Conservation (phyloP, 2,888 invertebrate species). For the Acanthopleura granulata region DNA sequence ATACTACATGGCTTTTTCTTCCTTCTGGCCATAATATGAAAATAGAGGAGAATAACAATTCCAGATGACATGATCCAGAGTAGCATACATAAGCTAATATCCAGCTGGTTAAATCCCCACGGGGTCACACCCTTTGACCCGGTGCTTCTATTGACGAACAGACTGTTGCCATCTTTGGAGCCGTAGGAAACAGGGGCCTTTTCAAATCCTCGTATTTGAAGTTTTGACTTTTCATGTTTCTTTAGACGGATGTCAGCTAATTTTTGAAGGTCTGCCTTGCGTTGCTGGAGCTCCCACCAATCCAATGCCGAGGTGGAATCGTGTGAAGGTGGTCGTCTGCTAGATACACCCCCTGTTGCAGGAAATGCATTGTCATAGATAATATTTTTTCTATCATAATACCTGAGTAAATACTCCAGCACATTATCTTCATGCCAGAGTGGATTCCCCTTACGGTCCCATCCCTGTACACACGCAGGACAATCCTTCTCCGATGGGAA, state of each 20-base stretch:
- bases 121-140: not conserved
- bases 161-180: not conserved
- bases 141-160: not conserved
- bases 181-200: no score
- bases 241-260: conserved; percentile 36
- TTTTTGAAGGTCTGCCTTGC: conserved; percentile 48
- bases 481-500: conserved; percentile 84
- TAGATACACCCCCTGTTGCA: no score
- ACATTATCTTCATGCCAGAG: conserved; percentile 44
- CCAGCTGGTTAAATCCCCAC: conserved; percentile 50
- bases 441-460: conserved; percentile 5
- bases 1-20: conserved; percentile 3
- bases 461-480: conserved; percentile 64
- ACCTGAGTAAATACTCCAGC: conserved; percentile 45
- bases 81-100: conserved; percentile 62
- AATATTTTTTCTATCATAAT: conserved; percentile 49
- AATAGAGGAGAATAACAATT: conserved; percentile 57
- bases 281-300: conserved; percentile 58
- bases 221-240: conserved; percentile 30
- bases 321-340: not conserved
- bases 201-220: not conserved
- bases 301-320: conserved; percentile 37
- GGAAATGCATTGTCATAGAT: conserved; percentile 17
- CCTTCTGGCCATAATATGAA: conserved; percentile 47
- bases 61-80: conserved; percentile 58